Base-by-base conservation (phyloP, 2,113 vertebrate genomes). In the Xenus cinereus region DNA sequence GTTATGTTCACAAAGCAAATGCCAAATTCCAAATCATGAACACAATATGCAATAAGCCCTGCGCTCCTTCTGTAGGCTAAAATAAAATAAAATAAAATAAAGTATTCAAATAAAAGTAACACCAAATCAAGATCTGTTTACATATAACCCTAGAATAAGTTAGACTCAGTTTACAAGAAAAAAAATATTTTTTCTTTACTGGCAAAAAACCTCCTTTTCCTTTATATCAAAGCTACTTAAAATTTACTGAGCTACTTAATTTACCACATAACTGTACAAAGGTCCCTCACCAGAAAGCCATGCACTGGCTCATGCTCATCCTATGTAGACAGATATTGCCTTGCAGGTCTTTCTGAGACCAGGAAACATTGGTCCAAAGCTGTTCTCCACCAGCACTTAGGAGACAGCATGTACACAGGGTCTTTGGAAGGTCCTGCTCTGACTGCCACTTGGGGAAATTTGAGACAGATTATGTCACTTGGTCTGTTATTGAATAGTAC, bases 401-500 rank as follows among this genome's bases (percentile, higher is more conserved):
- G 62, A 95, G 87, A 85, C 78, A 90, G 85, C 79, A 94, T 19
- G 3, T 90, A 74, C 7, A 26, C 13, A 12, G 35, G 81, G 81
- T 68, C 82, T 43, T 24, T 28, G 30, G 14, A 16, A 82, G 92
- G 78, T 82, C 87, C 81, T 90, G 82, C 74, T 87, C 88, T 73
- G 90, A 86, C 88, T 88, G 88, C 83, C 68, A 46, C 83, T 35
- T 68, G 5, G 92, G 72, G 83, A 57, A 57, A 86, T 86, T 71
- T 85, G 71, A 80, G 59, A 77, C 54, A 83, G 46, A 83, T 91
- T 77, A 80, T 86, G 63, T 90, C 92, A 88, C n/a, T 80, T 71
- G 63, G 12, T 83, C 67, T 91, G 64, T 78, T 93, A 67, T 35
- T 74, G 85, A 90, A 54, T 33, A 88, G 60, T 54, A 56, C 46